Percentiles rank a stretch among this genome's conserved stretches.
These are phyloP conservation scores for Phylloscopus trochilus DNA, from an alignment of 2,113 vertebrate species.

Conservation along the genomic window DNA sequence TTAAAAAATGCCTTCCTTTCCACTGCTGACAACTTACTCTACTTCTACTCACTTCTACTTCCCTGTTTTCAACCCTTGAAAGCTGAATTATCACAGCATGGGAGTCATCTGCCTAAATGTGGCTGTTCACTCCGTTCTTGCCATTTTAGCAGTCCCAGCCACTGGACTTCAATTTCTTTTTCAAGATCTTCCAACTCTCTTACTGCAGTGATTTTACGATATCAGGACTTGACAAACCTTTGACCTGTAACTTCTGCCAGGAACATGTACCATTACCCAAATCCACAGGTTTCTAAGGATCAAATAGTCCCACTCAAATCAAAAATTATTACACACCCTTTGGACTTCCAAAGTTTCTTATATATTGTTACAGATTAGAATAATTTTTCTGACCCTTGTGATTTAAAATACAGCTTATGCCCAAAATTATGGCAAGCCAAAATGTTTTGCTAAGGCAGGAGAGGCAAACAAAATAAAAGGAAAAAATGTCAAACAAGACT, in stretches of 20 bases:
- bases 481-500: not conserved
- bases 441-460: not conserved
- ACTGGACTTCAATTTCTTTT: not conserved
- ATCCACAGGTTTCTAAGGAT: not conserved
- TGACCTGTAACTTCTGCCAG: not conserved
- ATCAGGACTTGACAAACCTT: not conserved
- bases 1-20: not conserved
- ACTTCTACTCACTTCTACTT: not conserved
- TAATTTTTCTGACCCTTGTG: not conserved
- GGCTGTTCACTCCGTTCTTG: not conserved
- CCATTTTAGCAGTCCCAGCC: not conserved
- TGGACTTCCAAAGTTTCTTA: not conserved
- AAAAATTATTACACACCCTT: not conserved
- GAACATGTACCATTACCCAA: not conserved
- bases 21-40: not conserved
- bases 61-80: not conserved
- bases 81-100: not conserved
- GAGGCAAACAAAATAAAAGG: not conserved
- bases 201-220: not conserved
- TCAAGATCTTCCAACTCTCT: not conserved
- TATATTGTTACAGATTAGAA: not conserved
- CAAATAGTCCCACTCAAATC: not conserved
- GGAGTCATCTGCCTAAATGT: not conserved
- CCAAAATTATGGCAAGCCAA: not conserved
- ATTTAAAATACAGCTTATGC: not conserved